Evolutionary conservation across 2,113 vertebrate species (phyloP).

Genomic region (Varanus salvator): DNA sequence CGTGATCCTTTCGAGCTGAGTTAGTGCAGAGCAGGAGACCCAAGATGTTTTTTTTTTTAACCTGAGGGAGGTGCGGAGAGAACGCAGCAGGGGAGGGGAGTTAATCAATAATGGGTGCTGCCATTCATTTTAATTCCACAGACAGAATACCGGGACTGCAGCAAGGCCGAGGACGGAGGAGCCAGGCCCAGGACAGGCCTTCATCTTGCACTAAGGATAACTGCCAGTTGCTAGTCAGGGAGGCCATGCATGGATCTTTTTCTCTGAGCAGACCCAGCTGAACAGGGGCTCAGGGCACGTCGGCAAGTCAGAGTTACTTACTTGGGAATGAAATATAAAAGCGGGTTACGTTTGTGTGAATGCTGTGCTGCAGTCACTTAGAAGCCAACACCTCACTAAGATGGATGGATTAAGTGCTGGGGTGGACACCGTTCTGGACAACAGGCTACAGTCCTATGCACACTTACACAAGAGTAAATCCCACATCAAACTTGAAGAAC

Average conservation of each 20-base stretch:
- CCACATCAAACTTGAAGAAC: not conserved
- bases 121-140: constrained; percentile 41
- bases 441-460: not conserved
- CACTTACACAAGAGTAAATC: not conserved
- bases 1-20: constrained; percentile 14
- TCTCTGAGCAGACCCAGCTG: not conserved
- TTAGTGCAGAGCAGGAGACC: constrained; percentile 9
- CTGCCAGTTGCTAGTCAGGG: not conserved
- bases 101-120: constrained; percentile 52
- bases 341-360: not conserved
- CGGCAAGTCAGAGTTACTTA: not conserved
- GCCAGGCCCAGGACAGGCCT: not conserved
- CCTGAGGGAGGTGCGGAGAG: not conserved
- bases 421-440: not conserved
- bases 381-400: not conserved
- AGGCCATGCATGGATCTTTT: not conserved
- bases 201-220: not conserved
- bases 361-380: not conserved
- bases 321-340: not conserved
- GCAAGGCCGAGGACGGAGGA: not conserved
- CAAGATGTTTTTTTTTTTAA: constrained; percentile 1
- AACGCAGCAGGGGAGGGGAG: constrained; percentile 16
- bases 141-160: constrained; percentile 34
- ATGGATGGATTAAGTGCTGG: not conserved
- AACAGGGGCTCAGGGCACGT: not conserved